phyloP scores from a whole-genome alignment of 2,888 invertebrate species.

The Antheraea assamensis region DNA sequence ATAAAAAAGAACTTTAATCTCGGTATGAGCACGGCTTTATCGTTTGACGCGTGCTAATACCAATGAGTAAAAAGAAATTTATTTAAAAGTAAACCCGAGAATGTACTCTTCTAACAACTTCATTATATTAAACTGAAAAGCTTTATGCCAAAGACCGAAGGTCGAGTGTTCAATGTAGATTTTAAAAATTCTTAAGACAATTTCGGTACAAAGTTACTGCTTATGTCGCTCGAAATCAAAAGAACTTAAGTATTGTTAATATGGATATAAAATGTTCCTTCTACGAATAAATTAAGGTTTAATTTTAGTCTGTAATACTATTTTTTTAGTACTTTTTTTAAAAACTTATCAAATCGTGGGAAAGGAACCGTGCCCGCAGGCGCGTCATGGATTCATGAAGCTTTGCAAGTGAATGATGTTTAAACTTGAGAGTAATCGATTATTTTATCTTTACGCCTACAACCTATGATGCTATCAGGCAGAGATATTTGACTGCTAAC shows the following conservation, averaged over 20 bases:
- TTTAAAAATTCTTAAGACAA: conserved; percentile 45
- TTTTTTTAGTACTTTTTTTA: conserved; percentile 29
- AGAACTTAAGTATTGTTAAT: conserved; percentile 5
- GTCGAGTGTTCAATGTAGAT: conserved; percentile 39
- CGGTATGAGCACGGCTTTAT: conserved; percentile 29
- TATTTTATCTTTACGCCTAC: conserved; percentile 34
- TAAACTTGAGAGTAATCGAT: conserved; percentile 56
- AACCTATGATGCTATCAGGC: conserved; percentile 3
- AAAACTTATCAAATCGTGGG: conserved; percentile 68
- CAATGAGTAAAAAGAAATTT: conserved; percentile 53
- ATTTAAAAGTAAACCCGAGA: conserved; percentile 49
- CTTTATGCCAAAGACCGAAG: conserved; percentile 39
- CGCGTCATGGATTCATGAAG: conserved; percentile 67
- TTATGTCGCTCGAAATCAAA: conserved; percentile 13
- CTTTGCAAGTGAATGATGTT: conserved; percentile 63
- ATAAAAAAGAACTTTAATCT: not conserved
- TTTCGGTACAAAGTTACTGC: conserved; percentile 30
- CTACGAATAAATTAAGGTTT: not conserved
- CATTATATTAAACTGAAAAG: conserved; percentile 45
- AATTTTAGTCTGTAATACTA: conserved; percentile 24
- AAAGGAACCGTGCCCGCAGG: conserved; percentile 84
- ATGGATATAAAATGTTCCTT: not conserved
- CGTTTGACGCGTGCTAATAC: conserved; percentile 58
- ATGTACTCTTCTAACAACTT: conserved; percentile 56
- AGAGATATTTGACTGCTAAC: conserved; percentile 1